Base-by-base conservation (phyloP, 2,797 vertebrate species). In the Sebastolobus alascanus region DNA sequence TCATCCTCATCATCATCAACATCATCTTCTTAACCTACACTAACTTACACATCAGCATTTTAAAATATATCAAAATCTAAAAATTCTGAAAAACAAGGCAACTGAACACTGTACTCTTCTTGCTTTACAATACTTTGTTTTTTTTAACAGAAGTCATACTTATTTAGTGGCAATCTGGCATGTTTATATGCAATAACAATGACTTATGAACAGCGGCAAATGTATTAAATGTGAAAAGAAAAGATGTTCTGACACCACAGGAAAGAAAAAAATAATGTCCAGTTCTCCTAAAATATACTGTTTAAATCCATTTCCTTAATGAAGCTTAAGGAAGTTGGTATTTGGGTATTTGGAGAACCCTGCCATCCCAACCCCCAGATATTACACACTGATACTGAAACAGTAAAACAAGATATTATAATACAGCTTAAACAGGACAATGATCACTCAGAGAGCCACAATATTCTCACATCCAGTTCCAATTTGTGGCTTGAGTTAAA, bases 51-150 rank as follows among this genome's bases (percentile, higher is more conserved):
- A 79, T 87, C 54, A 84, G 90, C 64, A 68, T 58, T 72, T 90
- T 67, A 82, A 91, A 86, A 90, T 67, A 82, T 94, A 94, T 90
- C 76, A 94, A 94, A 94, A 91, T 89, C 89, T 92, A 91, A 88
- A 88, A 89, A 90, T 68, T 68, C 56, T 75, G 73, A 81, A 90
- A 89, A 87, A 80, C 79, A 91, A 91, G 82, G 77, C 84, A 85
- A 84, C 74, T 75, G 54, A 91, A 93, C 77, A 90, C 83, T 91
- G 85, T 63, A 84, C 71, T 82, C 18, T 84, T 85, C 82, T 83
- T 71, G 20, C 66, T 84, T 89, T 81, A 88, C 46, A 92, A 89
- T 87, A 89, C 79, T 78, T 80, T 40, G 1, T 40, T 71, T 60
- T 71, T 60, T 77, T 59, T 70, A 71, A 84, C 37, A 87, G 22